These are phyloP conservation scores for Oreotragus oreotragus DNA, from an alignment of 2,113 vertebrate genomes.

Conservation along the genomic window DNA sequence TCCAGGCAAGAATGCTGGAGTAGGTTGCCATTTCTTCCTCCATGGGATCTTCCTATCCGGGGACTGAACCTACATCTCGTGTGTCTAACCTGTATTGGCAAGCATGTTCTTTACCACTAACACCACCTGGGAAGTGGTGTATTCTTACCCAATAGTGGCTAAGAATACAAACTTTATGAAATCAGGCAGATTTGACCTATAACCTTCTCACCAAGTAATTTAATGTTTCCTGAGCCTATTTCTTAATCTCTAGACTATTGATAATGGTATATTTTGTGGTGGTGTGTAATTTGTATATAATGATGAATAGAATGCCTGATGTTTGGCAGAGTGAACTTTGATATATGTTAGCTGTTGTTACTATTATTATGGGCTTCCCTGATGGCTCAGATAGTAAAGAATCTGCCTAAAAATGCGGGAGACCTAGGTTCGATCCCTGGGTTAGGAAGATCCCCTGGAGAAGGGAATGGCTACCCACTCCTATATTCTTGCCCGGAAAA, in stretches of 20 bases:
- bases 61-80: neutral
- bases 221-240: neutral
- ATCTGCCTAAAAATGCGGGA: rapidly evolving
- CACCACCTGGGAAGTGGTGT: neutral
- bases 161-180: neutral
- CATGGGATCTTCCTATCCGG: neutral
- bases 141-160: neutral
- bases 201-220: neutral
- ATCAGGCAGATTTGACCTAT: neutral
- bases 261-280: neutral
- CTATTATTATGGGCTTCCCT: neutral
- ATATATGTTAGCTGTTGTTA: neutral
- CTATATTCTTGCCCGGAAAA: neutral
- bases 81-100: neutral
- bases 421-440: neutral
- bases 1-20: neutral
- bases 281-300: neutral
- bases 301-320: neutral
- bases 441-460: neutral
- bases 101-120: neutral
- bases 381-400: neutral
- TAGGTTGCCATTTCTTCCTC: neutral
- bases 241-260: neutral
- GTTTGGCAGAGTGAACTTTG: neutral
- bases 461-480: neutral